Conservation (phyloP, 2,113 vertebrate genomes). For the Sprattus sprattus region DNA sequence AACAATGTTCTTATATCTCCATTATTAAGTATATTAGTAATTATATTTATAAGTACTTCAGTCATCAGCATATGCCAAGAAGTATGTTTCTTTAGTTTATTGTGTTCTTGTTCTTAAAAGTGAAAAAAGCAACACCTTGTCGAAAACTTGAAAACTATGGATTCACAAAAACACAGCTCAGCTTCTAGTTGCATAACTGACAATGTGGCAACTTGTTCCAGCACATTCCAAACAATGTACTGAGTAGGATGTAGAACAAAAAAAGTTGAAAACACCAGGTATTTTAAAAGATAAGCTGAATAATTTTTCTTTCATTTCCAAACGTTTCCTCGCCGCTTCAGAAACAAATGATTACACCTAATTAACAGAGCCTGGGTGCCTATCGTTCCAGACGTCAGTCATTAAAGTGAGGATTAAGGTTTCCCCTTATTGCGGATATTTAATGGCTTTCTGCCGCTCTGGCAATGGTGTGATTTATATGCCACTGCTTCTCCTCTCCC, state of each 20-base stretch:
- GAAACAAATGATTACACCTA: conserved; percentile 46
- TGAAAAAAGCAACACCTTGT: not conserved
- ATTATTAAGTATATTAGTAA: not conserved
- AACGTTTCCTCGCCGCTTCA: conserved; percentile 10
- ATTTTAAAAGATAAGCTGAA: not conserved
- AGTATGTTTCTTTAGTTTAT: not conserved
- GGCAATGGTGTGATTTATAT: conserved; percentile 10
- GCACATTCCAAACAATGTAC: not conserved
- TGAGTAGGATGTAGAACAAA: not conserved
- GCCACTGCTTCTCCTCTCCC: conserved; percentile 18
- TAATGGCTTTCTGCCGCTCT: conserved; percentile 29
- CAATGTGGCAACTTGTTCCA: not conserved
- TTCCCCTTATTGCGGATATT: conserved; percentile 25
- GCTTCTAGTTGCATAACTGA: not conserved
- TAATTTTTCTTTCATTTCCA: not conserved
- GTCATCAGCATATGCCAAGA: not conserved
- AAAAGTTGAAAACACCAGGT: not conserved
- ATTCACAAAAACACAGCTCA: not conserved
- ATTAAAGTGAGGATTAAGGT: conserved; percentile 45
- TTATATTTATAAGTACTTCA: not conserved
- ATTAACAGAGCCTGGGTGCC: not conserved
- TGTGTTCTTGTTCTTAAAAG: not conserved
- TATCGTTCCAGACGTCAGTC: conserved; percentile 32
- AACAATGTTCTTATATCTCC: not conserved
- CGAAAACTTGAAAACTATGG: not conserved